A percentile compares a stretch with the other conserved stretches of the same genome.
Conservation (phyloP, 2,113 vertebrate species). For the Panurus biarmicus region DNA sequence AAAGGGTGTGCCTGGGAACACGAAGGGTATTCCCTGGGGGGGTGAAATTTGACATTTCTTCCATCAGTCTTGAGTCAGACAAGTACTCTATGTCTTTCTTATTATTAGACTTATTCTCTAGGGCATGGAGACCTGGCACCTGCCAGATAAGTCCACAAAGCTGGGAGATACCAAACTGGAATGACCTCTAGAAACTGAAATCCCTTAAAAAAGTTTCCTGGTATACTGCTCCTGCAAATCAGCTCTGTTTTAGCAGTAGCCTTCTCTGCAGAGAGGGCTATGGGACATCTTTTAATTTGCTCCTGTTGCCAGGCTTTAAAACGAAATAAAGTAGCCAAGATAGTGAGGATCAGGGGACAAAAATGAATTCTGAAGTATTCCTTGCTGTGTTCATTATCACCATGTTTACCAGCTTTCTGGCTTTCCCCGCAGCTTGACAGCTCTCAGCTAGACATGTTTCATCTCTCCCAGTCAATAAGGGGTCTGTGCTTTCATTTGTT, state of each 20-base stretch:
- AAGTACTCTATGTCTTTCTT: slow-evolving; percentile 22
- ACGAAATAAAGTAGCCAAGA: neutral
- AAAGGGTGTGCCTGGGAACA: neutral
- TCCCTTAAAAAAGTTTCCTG: neutral
- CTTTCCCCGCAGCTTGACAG: neutral
- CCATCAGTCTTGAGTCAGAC: slow-evolving; percentile 20
- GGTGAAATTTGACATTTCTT: slow-evolving; percentile 21
- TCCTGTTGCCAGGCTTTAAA: neutral
- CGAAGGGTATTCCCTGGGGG: neutral
- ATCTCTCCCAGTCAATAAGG: neutral
- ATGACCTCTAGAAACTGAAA: neutral
- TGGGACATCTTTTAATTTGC: neutral
- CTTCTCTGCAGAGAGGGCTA: neutral
- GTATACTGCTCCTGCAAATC: neutral
- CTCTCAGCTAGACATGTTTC: neutral
- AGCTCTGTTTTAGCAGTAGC: neutral
- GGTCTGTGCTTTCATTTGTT: neutral
- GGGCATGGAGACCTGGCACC: neutral
- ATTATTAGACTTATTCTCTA: neutral
- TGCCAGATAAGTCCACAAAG: neutral
- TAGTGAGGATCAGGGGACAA: neutral
- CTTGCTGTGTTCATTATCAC: neutral
- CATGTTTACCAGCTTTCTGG: neutral
- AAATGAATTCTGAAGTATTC: neutral
- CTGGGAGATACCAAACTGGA: neutral